phyloP scores from a whole-genome alignment of 2,113 vertebrate species.

The Polypterus bichir region DNA sequence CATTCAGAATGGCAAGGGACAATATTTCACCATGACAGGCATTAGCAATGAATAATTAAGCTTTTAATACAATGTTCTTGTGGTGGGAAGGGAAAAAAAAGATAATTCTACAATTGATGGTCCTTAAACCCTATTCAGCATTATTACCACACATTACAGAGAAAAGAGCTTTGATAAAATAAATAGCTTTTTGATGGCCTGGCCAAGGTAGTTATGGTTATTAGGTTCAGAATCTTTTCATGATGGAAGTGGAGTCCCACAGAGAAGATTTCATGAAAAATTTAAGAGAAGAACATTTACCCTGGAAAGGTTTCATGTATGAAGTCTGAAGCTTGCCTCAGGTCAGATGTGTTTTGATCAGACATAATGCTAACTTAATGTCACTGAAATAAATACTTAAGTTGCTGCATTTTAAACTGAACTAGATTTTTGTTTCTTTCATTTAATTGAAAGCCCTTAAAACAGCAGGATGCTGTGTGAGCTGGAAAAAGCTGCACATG shows the following conservation, averaged over 20 bases:
- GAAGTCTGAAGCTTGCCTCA: slow-evolving; percentile 39
- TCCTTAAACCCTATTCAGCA: slow-evolving; percentile 58
- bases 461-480: neutral
- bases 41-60: slow-evolving; percentile 96
- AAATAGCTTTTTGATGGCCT: slow-evolving; percentile 61
- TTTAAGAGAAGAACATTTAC: slow-evolving; percentile 73
- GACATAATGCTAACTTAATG: slow-evolving; percentile 52
- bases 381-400: slow-evolving; percentile 69
- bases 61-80: slow-evolving; percentile 80
- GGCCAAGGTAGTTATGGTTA: slow-evolving; percentile 55
- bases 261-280: slow-evolving; percentile 81
- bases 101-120: slow-evolving; percentile 76
- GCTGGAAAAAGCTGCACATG: too few relatives aligned
- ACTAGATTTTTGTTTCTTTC: neutral
- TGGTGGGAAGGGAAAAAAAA: slow-evolving; percentile 60
- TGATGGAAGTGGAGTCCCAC: slow-evolving; percentile 64
- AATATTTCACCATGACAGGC: slow-evolving; percentile 81
- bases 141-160: slow-evolving; percentile 51
- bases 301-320: slow-evolving; percentile 51
- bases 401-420: slow-evolving; percentile 34
- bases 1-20: slow-evolving; percentile 64
- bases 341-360: slow-evolving; percentile 58
- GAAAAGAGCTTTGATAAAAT: slow-evolving; percentile 49
- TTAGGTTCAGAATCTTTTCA: slow-evolving; percentile 63
- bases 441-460: neutral